These are phyloP conservation scores for Zonitis immaculata DNA, from an alignment of 2,888 invertebrate genomes.

Conservation along the genomic window DNA sequence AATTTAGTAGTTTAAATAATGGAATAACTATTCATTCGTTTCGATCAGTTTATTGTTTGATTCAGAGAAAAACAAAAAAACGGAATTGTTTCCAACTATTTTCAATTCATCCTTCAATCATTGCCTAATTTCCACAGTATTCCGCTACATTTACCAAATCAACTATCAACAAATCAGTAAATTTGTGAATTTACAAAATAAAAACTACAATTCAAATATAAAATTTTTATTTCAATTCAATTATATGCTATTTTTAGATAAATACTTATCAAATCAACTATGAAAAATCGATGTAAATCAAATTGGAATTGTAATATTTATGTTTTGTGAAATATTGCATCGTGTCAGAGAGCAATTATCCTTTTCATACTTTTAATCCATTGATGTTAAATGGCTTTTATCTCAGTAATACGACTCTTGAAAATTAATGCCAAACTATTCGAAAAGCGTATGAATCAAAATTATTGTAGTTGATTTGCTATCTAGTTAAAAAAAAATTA, in stretches of 20 bases:
- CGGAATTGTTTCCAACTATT: background rate
- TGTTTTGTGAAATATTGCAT: background rate
- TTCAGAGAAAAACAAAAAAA: background rate
- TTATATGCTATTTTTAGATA: too few species aligned
- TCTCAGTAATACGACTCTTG: background rate
- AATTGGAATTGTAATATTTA: background rate
- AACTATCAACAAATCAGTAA: background rate
- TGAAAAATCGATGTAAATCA: too few species aligned
- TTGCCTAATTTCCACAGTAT: background rate
- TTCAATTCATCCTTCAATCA: background rate
- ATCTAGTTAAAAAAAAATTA: background rate
- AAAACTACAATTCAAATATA: too few species aligned
- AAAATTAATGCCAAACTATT: background rate
- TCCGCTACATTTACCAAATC: background rate
- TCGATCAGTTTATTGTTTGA: background rate
- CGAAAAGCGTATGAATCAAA: background rate
- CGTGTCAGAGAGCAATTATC: background rate
- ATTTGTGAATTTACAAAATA: too few species aligned
- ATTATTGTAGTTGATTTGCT: background rate
- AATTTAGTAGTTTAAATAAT: too few species aligned
- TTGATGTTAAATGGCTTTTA: conserved; percentile 10
- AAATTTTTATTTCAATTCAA: too few species aligned
- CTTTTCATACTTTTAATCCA: conserved; percentile 9
- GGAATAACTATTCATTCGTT: background rate
- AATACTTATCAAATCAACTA: background rate